Evolutionary conservation across 2,797 vertebrate species (phyloP), one percentile per base, ranked within the genome.

Genomic region (Limnodromus scolopaceus): DNA sequence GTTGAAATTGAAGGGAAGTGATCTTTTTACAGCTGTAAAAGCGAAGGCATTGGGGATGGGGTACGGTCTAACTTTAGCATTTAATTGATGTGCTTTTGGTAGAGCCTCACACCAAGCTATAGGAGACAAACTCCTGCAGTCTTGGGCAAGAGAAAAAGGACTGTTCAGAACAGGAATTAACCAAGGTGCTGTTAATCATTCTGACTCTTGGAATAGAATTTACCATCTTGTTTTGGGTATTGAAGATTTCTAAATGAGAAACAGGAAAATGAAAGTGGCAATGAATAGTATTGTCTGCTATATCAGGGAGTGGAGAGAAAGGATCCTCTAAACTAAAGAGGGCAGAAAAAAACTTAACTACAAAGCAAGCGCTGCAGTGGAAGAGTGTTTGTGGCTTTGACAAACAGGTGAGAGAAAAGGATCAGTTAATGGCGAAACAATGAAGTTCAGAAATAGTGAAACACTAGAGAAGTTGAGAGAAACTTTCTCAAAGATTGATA

Each of bases 221-320:
- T 83, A 20, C 6, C 25, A 2, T 51, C 84, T 53, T 71, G 5
- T 23, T 83, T 84, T 48, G 46, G 39, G 36, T 66, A 51, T 16
- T 51, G 13, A 41, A 20, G 4, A 18, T 57, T 91, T 64, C 45
- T 66, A 18, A 58, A 53, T 68, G 20, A 68, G 32, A 71, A 81
- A 49, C 30, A 36, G 32, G 6, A 46, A 65, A 80, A 46, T 20
- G 46, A 17, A 66, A 66, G 16, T 70, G n/a, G 5, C 18, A 45
- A 8, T 38, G 22, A 22, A 16, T 69, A 13, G 3, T 70, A 14
- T 5, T 71, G 4, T 45, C 28, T 74, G 1, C 23, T 1, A 0
- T 51, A 41, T 78, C 70, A 89, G 58, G 53, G 23, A 0, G 4
- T 64, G 25, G 48, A 75, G 48, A 34, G 32, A 53, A 64, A 71